Base-by-base conservation (phyloP, 92 coral and sea anemone genomes). In the Zoanthus solanderi region DNA sequence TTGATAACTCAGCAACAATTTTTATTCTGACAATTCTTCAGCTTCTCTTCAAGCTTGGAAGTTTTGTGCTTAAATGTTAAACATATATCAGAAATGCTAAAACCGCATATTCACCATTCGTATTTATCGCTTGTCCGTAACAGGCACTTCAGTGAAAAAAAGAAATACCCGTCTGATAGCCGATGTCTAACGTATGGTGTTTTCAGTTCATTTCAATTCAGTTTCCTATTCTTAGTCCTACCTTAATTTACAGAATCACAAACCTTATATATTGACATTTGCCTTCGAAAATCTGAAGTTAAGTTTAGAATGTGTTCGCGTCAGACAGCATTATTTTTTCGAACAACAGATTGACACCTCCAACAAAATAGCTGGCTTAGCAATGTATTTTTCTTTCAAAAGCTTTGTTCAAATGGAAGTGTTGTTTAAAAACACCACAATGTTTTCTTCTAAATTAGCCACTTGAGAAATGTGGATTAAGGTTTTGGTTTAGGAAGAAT, bases 311-410 rank as follows among this genome's bases (percentile, higher is more conserved):
- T 78, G 79, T 90, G 87, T 46, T 71, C 88, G 74, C 63, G 73
- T 90, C 86, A 85, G 81, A 78, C 84, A 18, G 44, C 84, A 80
- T 87, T 90, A 83, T 87, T 71, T 18, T 34, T 77, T 52, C 31
- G 54, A 45, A 86, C 82, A 90, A 91, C 87, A 87, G 76, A 82
- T 87, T 87, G 85, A 58, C 93, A 91, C 93, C 93, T 91, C 78
- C 77, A 58, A 91, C 81, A 87, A 91, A 89, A 87, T 83, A 77
- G 83, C 78, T 88, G 75, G 85, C 85, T 81, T 81, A 81, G 53
- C 85, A 66, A 45, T 46, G 67, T 77, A 52, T 16, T 81, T 23
- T 34, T 18, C 57, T 30, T 81, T 37, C 85, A 14, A 81, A 66
- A 61, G 75, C 85, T 81, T 81, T 81, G 75, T 81, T 81, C 74